phyloP scores from a whole-genome alignment of 2,797 vertebrate genomes.

The Lithobates sylvaticus region DNA sequence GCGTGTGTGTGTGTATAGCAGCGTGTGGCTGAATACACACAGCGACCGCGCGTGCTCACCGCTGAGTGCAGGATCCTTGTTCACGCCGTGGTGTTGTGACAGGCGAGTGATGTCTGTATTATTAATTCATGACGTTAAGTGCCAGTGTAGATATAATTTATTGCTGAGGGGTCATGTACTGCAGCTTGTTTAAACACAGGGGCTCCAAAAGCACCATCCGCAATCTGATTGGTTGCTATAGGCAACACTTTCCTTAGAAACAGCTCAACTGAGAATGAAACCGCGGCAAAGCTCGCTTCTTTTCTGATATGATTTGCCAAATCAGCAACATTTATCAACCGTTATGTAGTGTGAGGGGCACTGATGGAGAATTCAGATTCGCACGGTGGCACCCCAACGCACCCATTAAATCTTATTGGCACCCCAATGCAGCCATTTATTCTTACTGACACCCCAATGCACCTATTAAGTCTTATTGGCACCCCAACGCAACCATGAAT shows the following conservation, averaged over 20 bases:
- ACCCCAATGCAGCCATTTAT: too few relatives aligned
- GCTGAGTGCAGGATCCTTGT: slow-evolving; percentile 1
- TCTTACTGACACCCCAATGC: too few relatives aligned
- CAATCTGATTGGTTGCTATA: not conserved
- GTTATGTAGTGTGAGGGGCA: too few relatives aligned
- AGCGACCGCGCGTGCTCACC: not conserved
- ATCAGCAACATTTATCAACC: too few relatives aligned
- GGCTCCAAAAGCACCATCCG: not conserved
- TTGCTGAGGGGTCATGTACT: slow-evolving; percentile 3
- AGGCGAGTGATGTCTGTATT: slow-evolving; percentile 38
- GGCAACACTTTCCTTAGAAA: slow-evolving; percentile 3
- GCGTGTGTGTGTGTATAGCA: not conserved
- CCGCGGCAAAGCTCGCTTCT: too few relatives aligned
- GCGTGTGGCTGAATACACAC: not conserved
- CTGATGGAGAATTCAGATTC: too few relatives aligned
- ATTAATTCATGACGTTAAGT: slow-evolving; percentile 44
- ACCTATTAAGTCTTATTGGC: too few relatives aligned
- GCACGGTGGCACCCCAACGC: too few relatives aligned
- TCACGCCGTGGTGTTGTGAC: slow-evolving; percentile 18
- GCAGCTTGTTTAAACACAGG: not conserved
- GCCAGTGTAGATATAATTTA: slow-evolving; percentile 4
- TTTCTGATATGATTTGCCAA: too few relatives aligned
- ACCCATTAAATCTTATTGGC: too few relatives aligned
- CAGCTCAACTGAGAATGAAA: not conserved
- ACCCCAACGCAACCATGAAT: too few relatives aligned